These are phyloP conservation scores for Sarcophaga peregrina DNA, from an alignment of 1,140 invertebrate genomes.

Conservation along the genomic window DNA sequence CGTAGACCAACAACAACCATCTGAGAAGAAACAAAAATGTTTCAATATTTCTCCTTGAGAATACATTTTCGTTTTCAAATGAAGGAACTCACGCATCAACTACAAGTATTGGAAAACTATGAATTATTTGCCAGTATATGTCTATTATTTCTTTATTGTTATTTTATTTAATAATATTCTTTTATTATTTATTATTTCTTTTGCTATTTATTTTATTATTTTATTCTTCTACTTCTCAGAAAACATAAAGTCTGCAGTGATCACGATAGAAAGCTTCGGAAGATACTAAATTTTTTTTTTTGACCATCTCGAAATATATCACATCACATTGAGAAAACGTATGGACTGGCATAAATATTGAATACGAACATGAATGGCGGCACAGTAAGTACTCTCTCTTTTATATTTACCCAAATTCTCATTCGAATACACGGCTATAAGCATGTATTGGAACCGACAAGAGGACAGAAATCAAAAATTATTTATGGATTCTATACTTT, in stretches of 20 bases:
- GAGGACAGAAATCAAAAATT: background rate
- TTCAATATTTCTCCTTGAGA: slow-evolving; percentile 18
- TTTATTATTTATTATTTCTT: background rate
- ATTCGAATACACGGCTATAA: background rate
- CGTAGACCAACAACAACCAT: background rate
- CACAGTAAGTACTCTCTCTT: slow-evolving; percentile 6
- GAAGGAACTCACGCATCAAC: background rate
- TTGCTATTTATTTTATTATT: background rate
- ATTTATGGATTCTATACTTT: background rate
- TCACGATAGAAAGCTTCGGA: slow-evolving; percentile 42
- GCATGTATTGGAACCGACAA: background rate
- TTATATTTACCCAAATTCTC: background rate
- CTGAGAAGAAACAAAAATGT: background rate
- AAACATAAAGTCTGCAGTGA: slow-evolving; percentile 29
- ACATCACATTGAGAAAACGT: slow-evolving; percentile 21
- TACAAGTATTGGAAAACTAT: background rate
- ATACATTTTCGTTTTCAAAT: background rate
- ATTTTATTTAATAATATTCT: background rate
- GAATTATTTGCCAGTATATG: too few species aligned
- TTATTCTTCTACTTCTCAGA: background rate
- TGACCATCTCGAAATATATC: slow-evolving; percentile 29
- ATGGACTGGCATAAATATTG: background rate
- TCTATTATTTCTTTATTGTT: background rate
- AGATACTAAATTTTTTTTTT: slow-evolving; percentile 43
- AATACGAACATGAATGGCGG: slow-evolving; percentile 9